Base-by-base conservation (phyloP, 2,113 vertebrate genomes). In the Sander lucioperca region DNA sequence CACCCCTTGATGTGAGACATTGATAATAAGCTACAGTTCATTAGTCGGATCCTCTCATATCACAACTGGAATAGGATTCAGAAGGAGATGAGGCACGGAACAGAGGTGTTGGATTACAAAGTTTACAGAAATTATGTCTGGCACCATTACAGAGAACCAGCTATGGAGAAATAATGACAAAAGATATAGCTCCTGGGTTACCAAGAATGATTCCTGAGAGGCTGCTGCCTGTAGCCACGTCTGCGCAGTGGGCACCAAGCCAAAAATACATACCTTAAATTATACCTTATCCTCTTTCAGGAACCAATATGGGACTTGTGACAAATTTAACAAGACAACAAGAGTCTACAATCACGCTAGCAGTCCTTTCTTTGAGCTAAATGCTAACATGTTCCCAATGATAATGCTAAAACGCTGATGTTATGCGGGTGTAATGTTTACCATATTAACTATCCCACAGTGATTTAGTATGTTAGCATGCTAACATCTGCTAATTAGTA, bases 21-120 rank as follows among this genome's bases (percentile, higher is more conserved):
- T 54, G 61, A 78, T 70, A 81, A 86, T 83, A 71, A 33, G 62
- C 68, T 73, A 48, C 7, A 56, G 23, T 59, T 86, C 63, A 61
- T n/a, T 25, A 59, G 71, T 53, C 61, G 51, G n/a, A 71, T 53
- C 10, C 77, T 79, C 47, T 77, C 23, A 53, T 70, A 53, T 62
- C 70, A 69, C 58, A 48, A 47, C 19, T 64, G 27, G 70, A 79
- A 71, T 14, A 80, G 43, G 80, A 74, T 75, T 80, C 36, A 70
- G 70, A 61, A 54, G 25, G 39, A 77, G 48, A 75, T 64, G 74
- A 85, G 25, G 74, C 14, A 56, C 68, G 47, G 36, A 82, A 79
- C 75, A 77, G 56, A 8, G 39, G 59, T 51, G 64, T 56, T 45
- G 50, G 80, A 81, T 77, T 54, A 74, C 63, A 58, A 85, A 79